Conservation (phyloP, 2,888 invertebrate species). For the Dendrolimus houi region DNA sequence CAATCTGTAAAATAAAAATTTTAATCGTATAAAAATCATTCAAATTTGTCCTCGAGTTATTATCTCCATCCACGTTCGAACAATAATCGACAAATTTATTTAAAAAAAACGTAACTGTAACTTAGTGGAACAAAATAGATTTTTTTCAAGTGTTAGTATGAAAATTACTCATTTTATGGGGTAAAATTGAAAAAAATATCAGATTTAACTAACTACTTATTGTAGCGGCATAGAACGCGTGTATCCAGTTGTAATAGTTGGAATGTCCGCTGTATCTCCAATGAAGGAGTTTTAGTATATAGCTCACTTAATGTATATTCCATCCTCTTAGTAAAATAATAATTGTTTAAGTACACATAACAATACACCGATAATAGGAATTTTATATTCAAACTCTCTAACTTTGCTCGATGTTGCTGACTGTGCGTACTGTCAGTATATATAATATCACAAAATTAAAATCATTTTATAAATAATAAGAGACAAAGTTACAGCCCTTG, state of each 20-base stretch:
- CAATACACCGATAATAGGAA: constrained; percentile 53
- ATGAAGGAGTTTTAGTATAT: constrained; percentile 28
- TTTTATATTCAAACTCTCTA: neutral
- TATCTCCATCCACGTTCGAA: constrained; percentile 64
- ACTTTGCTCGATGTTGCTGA: neutral
- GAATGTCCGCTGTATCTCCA: constrained; percentile 40
- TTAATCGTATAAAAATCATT: constrained; percentile 24
- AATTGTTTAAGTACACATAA: constrained; percentile 61
- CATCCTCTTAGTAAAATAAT: constrained; percentile 68
- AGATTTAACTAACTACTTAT: constrained; percentile 7
- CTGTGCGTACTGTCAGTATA: too few species aligned
- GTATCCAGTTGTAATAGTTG: constrained; percentile 28
- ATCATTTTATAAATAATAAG: neutral
- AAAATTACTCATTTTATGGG: constrained; percentile 20
- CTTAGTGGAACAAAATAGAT: neutral
- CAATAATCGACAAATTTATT: neutral
- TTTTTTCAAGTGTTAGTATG: constrained; percentile 10
- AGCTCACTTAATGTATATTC: constrained; percentile 75
- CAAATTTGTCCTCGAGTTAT: constrained; percentile 57
- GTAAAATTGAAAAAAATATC: constrained; percentile 34
- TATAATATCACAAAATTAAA: too few species aligned
- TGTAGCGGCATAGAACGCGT: constrained; percentile 49
- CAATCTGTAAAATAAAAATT: constrained; percentile 42
- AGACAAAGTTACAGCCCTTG: neutral
- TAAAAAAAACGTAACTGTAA: constrained; percentile 3